Conservation (phyloP, 1,140 invertebrate genomes). For the Ceratosolen solmsi region DNA sequence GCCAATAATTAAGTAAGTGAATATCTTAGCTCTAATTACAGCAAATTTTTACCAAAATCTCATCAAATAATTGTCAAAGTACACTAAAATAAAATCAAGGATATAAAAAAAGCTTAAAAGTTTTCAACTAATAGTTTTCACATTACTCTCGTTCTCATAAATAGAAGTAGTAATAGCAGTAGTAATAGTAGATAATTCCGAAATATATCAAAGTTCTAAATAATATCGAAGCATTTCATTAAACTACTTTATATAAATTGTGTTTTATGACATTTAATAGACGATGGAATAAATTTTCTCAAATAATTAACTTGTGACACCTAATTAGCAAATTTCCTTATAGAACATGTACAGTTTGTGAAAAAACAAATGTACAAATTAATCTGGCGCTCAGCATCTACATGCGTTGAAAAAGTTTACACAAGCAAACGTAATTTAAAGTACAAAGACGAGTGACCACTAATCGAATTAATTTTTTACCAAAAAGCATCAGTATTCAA, state of each 20-base stretch:
- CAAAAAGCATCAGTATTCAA: slow-evolving; percentile 45
- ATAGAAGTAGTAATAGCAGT: too few species aligned
- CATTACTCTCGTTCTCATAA: not conserved
- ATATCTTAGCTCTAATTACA: not conserved
- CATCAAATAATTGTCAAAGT: too few species aligned
- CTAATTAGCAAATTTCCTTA: not conserved
- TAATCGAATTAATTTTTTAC: slow-evolving; percentile 51
- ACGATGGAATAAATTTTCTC: not conserved
- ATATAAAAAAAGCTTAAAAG: not conserved
- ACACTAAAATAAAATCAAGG: not conserved
- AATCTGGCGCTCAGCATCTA: not conserved
- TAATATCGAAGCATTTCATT: not conserved
- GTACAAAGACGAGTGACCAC: slow-evolving; percentile 28
- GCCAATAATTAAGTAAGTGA: not conserved
- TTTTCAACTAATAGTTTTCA: not conserved
- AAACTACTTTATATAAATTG: not conserved
- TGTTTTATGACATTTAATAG: not conserved
- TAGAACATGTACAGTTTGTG: not conserved
- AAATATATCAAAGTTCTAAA: not conserved
- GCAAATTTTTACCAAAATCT: too few species aligned
- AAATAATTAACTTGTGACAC: not conserved
- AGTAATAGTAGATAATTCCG: not conserved
- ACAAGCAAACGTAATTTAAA: not conserved
- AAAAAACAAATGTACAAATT: not conserved
- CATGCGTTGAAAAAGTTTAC: not conserved